Base-by-base conservation (phyloP, 2,888 invertebrate species). In the Sinopyrophorus schimmeli region DNA sequence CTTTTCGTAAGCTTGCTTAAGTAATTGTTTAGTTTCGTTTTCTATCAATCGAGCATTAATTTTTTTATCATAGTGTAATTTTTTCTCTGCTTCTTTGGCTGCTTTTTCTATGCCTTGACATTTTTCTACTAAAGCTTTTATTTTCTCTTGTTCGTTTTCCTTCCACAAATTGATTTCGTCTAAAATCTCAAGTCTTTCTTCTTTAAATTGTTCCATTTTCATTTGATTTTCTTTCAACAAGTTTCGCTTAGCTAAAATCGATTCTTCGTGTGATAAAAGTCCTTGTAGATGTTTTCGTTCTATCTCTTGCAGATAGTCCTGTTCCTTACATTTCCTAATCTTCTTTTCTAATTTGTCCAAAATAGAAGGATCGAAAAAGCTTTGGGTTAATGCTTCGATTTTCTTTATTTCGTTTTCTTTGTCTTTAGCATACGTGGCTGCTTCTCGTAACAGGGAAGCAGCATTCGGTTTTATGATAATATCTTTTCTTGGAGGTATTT, bases 261-360 rank as follows among this genome's bases (percentile, higher is more conserved):
- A 80, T 66, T 82, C 80, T 70, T 83, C 82, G 35, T 77, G 72
- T 5, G 80, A 78, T 42, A 82, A 71, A 59, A 79, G 74, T 1
- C 81, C 81, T 60, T 77, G 67, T 24, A 82, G 64, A 68, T 81
- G 82, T 65, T 81, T 82, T 56, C 69, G 75, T 72, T 82, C 78
- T 51, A 82, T 79, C 27, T 78, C 76, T 43, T 77, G 69, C 17
- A 80, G 54, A 35, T 77, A 67, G 60, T 77, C 72, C 60, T 74
- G 74, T 65, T 79, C 76, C 34, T 66, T 71, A 58, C 76, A 71
- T 63, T 75, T 69, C 28, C 77, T 74, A 35, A 76, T 71, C 47
- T 74, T 70, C 42, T 75, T 72, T 58, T 77, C 72, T 15, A 81
- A 51, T 55, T 73, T 70, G 52, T 76, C 72, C 23, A 77, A 65